Evolutionary conservation across 2,797 vertebrate species (phyloP), one percentile per base, ranked within the genome.

Genomic region (Falco berigora): DNA sequence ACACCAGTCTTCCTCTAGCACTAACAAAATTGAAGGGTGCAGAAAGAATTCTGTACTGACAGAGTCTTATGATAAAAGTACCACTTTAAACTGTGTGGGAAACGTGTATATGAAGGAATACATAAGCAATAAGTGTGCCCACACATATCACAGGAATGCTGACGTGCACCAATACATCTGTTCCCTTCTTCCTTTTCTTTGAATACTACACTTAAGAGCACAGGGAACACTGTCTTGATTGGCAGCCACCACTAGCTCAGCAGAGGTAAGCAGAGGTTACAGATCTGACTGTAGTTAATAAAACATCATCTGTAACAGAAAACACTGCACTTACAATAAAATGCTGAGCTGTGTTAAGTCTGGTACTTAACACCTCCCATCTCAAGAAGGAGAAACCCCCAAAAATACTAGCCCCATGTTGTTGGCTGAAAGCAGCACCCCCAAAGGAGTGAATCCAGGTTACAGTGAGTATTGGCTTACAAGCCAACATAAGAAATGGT

Each of bases 401-500:
- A 21, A 32, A 71, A 71, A 67, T 8, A 38, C 4, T 28, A 44
- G 32, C 9, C 23, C 13, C 17, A 13, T 4, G 0, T 8, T 83
- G 59, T 38, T 80, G 36, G 46, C 38, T 84, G 44, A 63, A 90
- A 76, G 17, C 47, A 50, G 86, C 64, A 64, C 1, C 12, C 27
- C 27, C 10, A 3, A 27, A 72, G 32, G 73, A 88, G 61, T 4
- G 4, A 94, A 61, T 85, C 21, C 55, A 77, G 83, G 85, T 89
- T 88, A 74, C n/a, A 91, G 22, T 10, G 13, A 86, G n/a, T 24
- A 58, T 44, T 64, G 73, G 73, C 73, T 88, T 28, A 18, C 20
- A 75, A 38, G 30, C 19, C 2, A 0, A 11, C 0, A 0, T 17
- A 49, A 82, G 61, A 88, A 88, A 66, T 2, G 8, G 30, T 66